phyloP scores from a whole-genome alignment of 1,140 invertebrate genomes.

The Drosophila neocordata region DNA sequence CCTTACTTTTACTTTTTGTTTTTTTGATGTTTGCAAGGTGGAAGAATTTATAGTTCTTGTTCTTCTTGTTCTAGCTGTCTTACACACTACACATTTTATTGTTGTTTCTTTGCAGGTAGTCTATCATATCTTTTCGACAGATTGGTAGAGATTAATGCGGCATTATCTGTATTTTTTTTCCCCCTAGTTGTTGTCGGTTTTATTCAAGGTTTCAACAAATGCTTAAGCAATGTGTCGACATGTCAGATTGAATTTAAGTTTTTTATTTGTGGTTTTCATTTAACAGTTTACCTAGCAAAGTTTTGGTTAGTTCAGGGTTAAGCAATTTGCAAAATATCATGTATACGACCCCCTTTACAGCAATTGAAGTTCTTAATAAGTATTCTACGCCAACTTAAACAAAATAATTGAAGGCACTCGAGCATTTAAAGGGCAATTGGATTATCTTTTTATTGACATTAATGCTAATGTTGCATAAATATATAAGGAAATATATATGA shows the following conservation, averaged over 20 bases:
- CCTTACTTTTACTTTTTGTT: conserved; percentile 7
- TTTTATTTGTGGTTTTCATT: not conserved
- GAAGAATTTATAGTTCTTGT: not conserved
- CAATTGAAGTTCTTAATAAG: not conserved
- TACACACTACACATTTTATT: conserved; percentile 5
- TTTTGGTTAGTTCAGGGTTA: not conserved
- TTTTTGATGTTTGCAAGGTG: conserved; percentile 5
- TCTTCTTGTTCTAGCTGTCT: not conserved
- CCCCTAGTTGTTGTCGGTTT: not conserved
- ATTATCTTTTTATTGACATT: conserved; percentile 4
- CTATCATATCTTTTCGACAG: conserved; percentile 7
- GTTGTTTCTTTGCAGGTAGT: conserved; percentile 3
- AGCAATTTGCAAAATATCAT: not conserved
- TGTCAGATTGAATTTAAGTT: not conserved
- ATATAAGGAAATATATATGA: no score
- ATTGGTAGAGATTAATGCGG: conserved; percentile 10
- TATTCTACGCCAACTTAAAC: not conserved
- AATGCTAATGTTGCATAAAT: not conserved
- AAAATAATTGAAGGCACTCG: not conserved
- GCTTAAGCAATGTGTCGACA: conserved; percentile 10
- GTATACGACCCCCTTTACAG: not conserved
- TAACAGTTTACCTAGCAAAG: not conserved
- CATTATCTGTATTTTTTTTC: conserved; percentile 1
- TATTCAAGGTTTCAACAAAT: conserved; percentile 1
- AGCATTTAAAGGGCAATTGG: not conserved